Base-by-base conservation (phyloP, 2,113 vertebrate genomes). In the Gadus macrocephalus region DNA sequence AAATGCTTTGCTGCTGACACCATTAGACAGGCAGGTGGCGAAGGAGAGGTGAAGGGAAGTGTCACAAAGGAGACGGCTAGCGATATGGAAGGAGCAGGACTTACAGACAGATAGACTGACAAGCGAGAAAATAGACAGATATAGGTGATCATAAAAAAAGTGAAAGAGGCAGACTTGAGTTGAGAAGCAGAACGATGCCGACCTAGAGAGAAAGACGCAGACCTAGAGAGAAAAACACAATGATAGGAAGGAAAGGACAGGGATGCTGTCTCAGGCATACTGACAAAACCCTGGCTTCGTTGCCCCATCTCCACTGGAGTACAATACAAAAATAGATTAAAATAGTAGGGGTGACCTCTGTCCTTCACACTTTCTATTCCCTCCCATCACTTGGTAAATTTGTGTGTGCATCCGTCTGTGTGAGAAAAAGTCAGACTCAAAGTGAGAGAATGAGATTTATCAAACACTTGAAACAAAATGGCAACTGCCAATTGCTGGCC, bases 1-100 rank as follows among this genome's bases (percentile, higher is more conserved):
- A 77, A 78, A 80, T 71, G 59, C 64, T 64, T 62, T 17, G 58
- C 0, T 61, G 68, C 16, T 72, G 19, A 61, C 14, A 56, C 3
- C 3, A 76, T 74, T 31, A 31, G 31, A 31, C 31, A 31, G 31
- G 42, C 7, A 49, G 42, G 12, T 2, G 42, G 12, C 5, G 15
- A 19, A 59, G 61, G 73, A 55, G 35, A 62, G 56, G 19, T 58
- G 63, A 75, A 59, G 25, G 53, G 60, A 61, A 3, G 62, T 61
- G 55, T 6, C 53, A 49, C 42, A 49, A 49, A 14, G 42, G 42
- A 49, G 42, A 9, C 42, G 42, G 42, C 6, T 14, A 9, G 42
- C 9, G 42, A 49, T 9, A 49, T 49, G 8, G 42, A 49, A 49
- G 42, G 42, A 49, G 42, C 42, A 49, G 42, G 42, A 49, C 42